Conservation (phyloP, 1,140 invertebrate species). For the Anagrus nilaparvatae region DNA sequence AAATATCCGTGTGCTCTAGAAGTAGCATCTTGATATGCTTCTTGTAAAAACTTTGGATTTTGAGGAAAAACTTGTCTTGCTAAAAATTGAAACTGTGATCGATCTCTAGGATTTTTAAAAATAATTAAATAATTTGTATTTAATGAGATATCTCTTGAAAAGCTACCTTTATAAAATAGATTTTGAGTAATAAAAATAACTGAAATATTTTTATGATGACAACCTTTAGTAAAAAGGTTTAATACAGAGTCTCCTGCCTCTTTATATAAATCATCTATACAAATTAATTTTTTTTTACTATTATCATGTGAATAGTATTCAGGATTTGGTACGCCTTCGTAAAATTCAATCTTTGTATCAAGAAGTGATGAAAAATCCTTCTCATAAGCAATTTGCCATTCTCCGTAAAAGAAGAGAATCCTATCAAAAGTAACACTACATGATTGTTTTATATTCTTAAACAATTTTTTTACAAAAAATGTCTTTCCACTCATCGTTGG, state of each 20-base stretch:
- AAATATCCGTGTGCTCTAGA: constrained; percentile 27
- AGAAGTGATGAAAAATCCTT: too few species aligned
- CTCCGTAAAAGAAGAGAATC: too few species aligned
- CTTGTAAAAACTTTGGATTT: constrained; percentile 31
- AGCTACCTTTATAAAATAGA: constrained; percentile 31
- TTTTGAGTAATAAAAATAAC: constrained; percentile 38
- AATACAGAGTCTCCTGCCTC: constrained; percentile 26
- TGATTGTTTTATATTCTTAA: neutral
- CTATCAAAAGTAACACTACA: neutral
- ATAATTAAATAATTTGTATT: constrained; percentile 32
- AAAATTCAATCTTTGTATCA: constrained; percentile 6
- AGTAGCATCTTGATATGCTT: constrained; percentile 33
- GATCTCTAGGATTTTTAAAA: constrained; percentile 37
- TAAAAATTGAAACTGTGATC: constrained; percentile 31
- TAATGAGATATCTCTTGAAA: constrained; percentile 29
- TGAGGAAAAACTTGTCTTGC: constrained; percentile 28
- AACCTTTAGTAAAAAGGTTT: constrained; percentile 36
- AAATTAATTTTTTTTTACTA: constrained; percentile 12
- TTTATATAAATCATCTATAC: constrained; percentile 35
- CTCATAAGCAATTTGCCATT: too few species aligned
- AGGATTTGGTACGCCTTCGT: constrained; percentile 9
- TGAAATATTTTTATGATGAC: constrained; percentile 33
- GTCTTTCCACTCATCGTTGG: neutral
- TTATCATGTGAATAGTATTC: constrained; percentile 11
- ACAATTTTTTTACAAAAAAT: neutral